Evolutionary conservation across 2,797 vertebrate genomes (phyloP).

Genomic region (Pipistrellus nathusii): DNA sequence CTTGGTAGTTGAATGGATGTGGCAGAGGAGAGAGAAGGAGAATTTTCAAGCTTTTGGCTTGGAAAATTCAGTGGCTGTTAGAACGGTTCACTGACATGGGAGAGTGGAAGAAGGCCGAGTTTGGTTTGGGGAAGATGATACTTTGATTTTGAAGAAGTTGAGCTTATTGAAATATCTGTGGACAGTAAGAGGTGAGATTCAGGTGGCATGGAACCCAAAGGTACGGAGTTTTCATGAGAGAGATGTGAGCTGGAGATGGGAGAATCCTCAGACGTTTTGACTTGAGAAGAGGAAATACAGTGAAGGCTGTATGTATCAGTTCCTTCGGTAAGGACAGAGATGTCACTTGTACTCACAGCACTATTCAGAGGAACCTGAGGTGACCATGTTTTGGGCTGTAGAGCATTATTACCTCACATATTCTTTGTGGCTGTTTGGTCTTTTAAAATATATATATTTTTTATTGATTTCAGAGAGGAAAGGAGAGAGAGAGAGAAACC

Average conservation of each 20-base stretch:
- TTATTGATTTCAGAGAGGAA: too few species aligned
- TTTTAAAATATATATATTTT: not conserved
- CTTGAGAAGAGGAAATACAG: not conserved
- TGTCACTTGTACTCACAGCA: slow-evolving; percentile 20
- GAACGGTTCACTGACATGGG: slow-evolving; percentile 5
- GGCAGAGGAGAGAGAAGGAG: slow-evolving; percentile 30
- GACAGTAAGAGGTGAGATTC: not conserved
- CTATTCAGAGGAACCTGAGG: not conserved
- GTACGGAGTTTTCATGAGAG: not conserved
- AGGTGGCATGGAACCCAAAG: not conserved
- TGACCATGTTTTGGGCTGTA: not conserved
- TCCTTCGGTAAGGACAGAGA: slow-evolving; percentile 24
- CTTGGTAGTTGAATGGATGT: not conserved
- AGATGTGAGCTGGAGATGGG: not conserved
- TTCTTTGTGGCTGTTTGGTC: slow-evolving; percentile 25
- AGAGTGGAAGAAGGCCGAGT: not conserved
- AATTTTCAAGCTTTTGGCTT: slow-evolving; percentile 36
- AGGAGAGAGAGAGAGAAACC: too few species aligned
- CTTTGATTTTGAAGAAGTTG: slow-evolving; percentile 30
- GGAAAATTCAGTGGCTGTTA: slow-evolving; percentile 3
- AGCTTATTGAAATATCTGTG: not conserved
- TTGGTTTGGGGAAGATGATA: not conserved
- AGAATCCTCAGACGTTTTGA: not conserved
- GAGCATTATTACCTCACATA: not conserved
- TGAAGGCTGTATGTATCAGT: slow-evolving; percentile 46